Evolutionary conservation across 1,140 invertebrate species (phyloP).

Genomic region (Orius insidiosus): DNA sequence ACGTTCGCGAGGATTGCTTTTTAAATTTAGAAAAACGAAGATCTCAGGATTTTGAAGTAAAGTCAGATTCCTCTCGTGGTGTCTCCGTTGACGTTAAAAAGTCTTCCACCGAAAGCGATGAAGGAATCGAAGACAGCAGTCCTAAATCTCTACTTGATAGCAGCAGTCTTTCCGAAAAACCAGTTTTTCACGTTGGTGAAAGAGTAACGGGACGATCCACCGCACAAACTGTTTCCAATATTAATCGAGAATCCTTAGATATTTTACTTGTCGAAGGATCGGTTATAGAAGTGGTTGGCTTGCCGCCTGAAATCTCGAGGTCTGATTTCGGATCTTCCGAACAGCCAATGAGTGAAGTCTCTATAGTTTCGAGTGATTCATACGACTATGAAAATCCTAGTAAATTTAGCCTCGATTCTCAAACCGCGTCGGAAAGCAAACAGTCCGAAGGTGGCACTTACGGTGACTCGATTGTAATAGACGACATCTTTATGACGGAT

Average conservation of each 20-base stretch:
- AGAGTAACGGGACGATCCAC: no score
- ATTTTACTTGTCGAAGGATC: conserved; percentile 12
- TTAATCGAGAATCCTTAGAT: not conserved
- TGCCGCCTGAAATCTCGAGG: not conserved
- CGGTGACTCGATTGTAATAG: conserved; percentile 13
- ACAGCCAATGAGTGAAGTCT: not conserved
- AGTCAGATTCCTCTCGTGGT: no score
- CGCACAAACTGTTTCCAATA: no score
- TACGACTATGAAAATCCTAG: not conserved
- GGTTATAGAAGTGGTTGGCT: conserved; percentile 8
- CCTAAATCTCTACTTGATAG: no score
- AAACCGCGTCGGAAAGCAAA: not conserved
- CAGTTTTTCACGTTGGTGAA: no score
- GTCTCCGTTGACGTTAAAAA: no score
- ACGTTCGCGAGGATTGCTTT: no score
- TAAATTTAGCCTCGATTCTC: not conserved
- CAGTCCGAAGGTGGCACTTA: not conserved
- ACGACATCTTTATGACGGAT: conserved; percentile 26
- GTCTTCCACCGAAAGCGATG: no score
- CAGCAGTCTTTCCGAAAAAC: no score
- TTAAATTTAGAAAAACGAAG: no score
- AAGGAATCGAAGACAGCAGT: no score
- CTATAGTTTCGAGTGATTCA: not conserved
- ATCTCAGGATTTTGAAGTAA: no score
- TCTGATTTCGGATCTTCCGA: not conserved